Evolutionary conservation across 2,888 invertebrate species (phyloP), one percentile per base, ranked within the genome.

Genomic region (Autographa gamma): DNA sequence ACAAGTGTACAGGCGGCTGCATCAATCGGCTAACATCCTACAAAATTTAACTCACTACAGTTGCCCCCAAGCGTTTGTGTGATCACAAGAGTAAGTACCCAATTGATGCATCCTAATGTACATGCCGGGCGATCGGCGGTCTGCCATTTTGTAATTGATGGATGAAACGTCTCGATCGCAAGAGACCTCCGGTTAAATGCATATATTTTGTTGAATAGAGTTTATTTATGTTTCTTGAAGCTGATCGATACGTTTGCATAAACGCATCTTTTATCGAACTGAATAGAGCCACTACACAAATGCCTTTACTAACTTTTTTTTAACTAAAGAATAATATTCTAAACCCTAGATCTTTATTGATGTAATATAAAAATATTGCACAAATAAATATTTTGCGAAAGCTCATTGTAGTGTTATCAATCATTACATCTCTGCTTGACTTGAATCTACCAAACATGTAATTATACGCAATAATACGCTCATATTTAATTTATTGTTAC

Each of bases 31-130:
- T 16, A 43, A 38, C 38, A 38, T 38, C 11, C 38, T 38, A 11
- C 38, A 38, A 38, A 8, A 34, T 34, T 32, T 5, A 38, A 38
- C 9, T 38, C 11, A 34, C 34, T 34, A 34, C 8, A 34, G 8
- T 34, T 34, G 34, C 34, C 34, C 8, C 7, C 34, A 25, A 25
- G 25, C 25, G 3, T 25, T 25, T 3, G 25, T 25, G 25, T 25
- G 25, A 25, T 25, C 25, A 25, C 25, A 25, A 25, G 25, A 25
- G 25, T 25, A 25, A 1, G 14, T 43, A 43, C n/a, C n/a, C n/a
- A 48, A n/a, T 48, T 48, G n/a, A 48, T 48, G 48, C 48, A 48
- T n/a, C 48, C n/a, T n/a, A n/a, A n/a, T 48, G 48, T 48, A 48
- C 48, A n/a, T 48, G 1, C 11, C 14, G 14, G 3, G 58, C 48